phyloP scores from a whole-genome alignment of 1,140 invertebrate genomes.

The Uloborus diversus region DNA sequence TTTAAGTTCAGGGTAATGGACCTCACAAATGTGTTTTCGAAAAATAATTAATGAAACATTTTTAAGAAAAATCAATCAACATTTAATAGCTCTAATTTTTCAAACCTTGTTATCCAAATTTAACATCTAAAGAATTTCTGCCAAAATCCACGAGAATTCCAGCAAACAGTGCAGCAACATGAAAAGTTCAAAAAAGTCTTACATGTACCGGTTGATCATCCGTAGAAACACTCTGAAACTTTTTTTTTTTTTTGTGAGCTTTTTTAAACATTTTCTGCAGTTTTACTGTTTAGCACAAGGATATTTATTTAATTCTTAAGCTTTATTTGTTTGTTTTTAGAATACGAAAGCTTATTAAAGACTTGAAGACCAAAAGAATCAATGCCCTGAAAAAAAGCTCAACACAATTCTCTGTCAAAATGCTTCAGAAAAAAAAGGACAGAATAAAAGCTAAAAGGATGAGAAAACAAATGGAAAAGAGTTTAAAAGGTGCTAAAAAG shows the following conservation, averaged over 20 bases:
- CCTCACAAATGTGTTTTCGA: too few species aligned
- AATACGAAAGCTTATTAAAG: constrained; percentile 20
- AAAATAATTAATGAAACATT: too few species aligned
- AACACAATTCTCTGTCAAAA: background rate
- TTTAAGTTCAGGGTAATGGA: too few species aligned
- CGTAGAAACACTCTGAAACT: background rate
- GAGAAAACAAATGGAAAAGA: background rate
- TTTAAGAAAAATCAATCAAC: too few species aligned
- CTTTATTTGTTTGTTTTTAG: background rate
- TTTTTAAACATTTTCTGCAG: background rate
- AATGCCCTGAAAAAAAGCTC: constrained; percentile 20
- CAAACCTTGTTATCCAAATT: too few species aligned
- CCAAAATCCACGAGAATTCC: too few species aligned
- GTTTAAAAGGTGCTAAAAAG: constrained; percentile 22
- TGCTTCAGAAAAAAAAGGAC: constrained; percentile 9
- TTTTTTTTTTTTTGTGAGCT: background rate
- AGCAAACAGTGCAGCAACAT: too few species aligned
- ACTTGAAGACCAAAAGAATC: constrained; percentile 8
- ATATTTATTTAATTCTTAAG: background rate
- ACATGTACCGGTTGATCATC: background rate
- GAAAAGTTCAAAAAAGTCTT: background rate
- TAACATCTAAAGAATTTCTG: too few species aligned
- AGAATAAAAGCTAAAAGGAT: constrained; percentile 11
- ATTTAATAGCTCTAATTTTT: too few species aligned
- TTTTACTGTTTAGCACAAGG: background rate